Evolutionary conservation across 2,113 vertebrate genomes (phyloP).

Genomic region (Panthera tigris): DNA sequence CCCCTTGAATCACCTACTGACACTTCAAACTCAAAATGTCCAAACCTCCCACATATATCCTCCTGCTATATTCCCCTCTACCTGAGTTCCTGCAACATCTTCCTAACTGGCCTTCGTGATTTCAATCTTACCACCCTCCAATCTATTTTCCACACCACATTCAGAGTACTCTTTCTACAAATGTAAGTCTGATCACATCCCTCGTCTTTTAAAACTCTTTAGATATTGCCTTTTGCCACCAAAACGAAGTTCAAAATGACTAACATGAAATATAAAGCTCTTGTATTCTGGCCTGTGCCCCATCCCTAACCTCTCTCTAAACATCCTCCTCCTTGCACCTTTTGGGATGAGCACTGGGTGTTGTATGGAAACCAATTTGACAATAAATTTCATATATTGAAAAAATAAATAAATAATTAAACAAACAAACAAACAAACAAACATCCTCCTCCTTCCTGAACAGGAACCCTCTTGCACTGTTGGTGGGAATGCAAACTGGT

Average conservation of each 20-base stretch:
- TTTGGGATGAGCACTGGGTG: too few species aligned
- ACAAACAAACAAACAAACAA: too few species aligned
- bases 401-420: too few species aligned
- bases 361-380: too few species aligned
- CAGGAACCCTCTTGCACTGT: too few species aligned
- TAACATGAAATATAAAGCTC: neutral
- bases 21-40: neutral
- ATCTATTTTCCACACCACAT: neutral
- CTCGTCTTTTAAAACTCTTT: neutral
- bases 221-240: slow-evolving; percentile 7
- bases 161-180: slow-evolving; percentile 7
- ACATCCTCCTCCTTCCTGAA: too few species aligned
- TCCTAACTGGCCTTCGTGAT: neutral
- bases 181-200: neutral
- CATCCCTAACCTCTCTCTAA: neutral
- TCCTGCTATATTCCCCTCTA: neutral
- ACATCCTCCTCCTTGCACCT: neutral
- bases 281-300: neutral
- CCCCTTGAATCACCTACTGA: neutral
- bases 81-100: neutral
- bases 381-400: too few species aligned
- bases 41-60: neutral
- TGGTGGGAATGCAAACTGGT: too few species aligned
- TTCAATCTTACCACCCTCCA: neutral
- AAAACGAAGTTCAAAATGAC: slow-evolving; percentile 48